These are phyloP conservation scores for Novumbra hubbsi DNA, from an alignment of 2,797 vertebrate species.

Conservation along the genomic window DNA sequence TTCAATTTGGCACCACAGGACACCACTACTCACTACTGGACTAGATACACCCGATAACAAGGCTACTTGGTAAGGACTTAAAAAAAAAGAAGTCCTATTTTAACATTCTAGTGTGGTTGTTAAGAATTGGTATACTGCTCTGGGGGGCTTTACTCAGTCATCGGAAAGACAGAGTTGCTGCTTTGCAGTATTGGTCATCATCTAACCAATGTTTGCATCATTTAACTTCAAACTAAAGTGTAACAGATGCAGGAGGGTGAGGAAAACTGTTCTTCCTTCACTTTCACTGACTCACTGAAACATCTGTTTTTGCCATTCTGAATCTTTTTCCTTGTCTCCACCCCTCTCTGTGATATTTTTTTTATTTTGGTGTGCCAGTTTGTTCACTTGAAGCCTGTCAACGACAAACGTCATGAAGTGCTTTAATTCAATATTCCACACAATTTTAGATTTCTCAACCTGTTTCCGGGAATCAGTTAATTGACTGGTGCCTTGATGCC, in stretches of 20 bases:
- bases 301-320: conserved; percentile 55
- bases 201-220: conserved; percentile 27
- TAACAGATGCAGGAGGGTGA: conserved; percentile 30
- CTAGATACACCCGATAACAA: conserved; percentile 46
- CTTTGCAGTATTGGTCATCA: background rate
- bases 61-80: conserved; percentile 26
- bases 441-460: conserved; percentile 26
- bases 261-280: background rate
- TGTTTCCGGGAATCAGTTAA: conserved; percentile 44
- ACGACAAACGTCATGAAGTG: conserved; percentile 50
- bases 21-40: conserved; percentile 30
- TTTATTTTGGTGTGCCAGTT: conserved; percentile 27
- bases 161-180: background rate
- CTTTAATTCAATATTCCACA: conserved; percentile 41
- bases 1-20: conserved; percentile 46
- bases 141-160: background rate
- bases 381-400: conserved; percentile 40
- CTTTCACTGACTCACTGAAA: conserved; percentile 14
- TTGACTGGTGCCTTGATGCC: too few species aligned
- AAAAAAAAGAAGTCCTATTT: too few species aligned
- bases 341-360: conserved; percentile 22
- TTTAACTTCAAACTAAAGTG: conserved; percentile 8
- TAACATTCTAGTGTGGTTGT: background rate
- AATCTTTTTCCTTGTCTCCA: conserved; percentile 1
- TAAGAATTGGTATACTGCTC: background rate